Conservation (phyloP, 1,140 invertebrate genomes). For the Brachionus rotundiformis region DNA sequence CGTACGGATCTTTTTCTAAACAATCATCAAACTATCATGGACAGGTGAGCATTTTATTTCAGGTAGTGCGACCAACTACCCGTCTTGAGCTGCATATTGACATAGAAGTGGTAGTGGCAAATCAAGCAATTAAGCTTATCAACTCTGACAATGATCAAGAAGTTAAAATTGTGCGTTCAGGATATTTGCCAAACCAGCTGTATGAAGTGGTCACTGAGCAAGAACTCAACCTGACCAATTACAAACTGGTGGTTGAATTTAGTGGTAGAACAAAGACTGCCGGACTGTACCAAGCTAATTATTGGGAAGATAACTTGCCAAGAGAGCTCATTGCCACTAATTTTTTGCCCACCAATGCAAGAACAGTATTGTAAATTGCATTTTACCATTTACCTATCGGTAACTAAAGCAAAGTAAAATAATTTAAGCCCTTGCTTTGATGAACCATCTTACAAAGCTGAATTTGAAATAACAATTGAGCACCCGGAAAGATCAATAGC, state of each 20-base stretch:
- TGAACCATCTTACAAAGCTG: constrained; percentile 37
- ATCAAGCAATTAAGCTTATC: neutral
- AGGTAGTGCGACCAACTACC: neutral
- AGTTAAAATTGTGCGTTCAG: neutral
- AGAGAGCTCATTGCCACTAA: constrained; percentile 32
- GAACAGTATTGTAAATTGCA: constrained; percentile 41
- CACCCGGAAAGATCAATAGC: constrained; percentile 26
- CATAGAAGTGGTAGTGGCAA: neutral
- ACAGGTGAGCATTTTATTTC: constrained; percentile 2
- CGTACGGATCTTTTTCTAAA: constrained; percentile 1
- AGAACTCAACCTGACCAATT: neutral
- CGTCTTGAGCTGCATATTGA: neutral
- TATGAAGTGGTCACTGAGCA: neutral
- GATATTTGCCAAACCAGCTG: constrained; percentile 26
- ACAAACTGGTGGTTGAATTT: neutral
- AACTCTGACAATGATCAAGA: neutral
- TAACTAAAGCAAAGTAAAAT: too few species aligned
- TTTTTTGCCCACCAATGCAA: constrained; percentile 25
- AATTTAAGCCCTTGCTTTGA: constrained; percentile 48
- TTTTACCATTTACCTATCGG: too few species aligned
- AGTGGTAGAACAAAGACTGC: neutral
- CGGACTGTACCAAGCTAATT: constrained; percentile 2
- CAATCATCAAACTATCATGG: neutral
- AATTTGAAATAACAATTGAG: constrained; percentile 33
- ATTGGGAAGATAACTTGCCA: neutral